Evolutionary conservation across 2,113 vertebrate species (phyloP), one percentile per base, ranked within the genome.

Genomic region (Marmota flaviventris): DNA sequence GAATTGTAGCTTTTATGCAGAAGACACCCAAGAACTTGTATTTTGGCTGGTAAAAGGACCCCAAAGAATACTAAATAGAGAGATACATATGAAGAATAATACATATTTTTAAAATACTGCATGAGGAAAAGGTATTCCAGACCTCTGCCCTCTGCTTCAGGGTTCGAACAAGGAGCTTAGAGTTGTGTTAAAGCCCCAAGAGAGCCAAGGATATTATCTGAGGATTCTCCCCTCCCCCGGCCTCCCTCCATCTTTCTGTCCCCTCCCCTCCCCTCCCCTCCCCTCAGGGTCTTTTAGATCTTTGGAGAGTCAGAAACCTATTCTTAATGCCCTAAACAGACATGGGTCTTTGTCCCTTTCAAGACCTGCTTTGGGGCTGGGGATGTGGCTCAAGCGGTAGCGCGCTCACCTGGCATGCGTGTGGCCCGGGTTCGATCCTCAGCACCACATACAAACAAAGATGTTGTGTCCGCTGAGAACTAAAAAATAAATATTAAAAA

Each of bases 1-100:
- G 95, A 97, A 97, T 95, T 94, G 61, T 14, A 95, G 77, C 45
- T 97, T 95, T 91, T 91, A 96, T 82, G 42, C 53, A 94, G 77
- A 95, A 91, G 72, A 91, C 27, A 94, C 63, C n/a, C 53, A 91
- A 91, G 88, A 96, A 69, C 48, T 93, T 96, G 27, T 67, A 90
- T 85, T 76, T 84, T 90, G 78, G 37, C 51, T 94, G 73, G 61
- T 81, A 85, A 97, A 95, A 92, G 7, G 42, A 82, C 81, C 53
- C 73, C 63, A 67, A 85, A 88, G 81, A 94, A 94, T 96, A 96
- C 77, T 96, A 95, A 97, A 22, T 81, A 96, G 77, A 95, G 34
- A 88, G n/a, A 75, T 37, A 45, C 48, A 94, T 63, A 45, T 78
- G 45, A 94, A 94, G 39, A 95, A 90, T 93, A 94, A 85, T 76